Base-by-base conservation (phyloP, 1,140 invertebrate genomes). In the Zaprionus nigranus region DNA sequence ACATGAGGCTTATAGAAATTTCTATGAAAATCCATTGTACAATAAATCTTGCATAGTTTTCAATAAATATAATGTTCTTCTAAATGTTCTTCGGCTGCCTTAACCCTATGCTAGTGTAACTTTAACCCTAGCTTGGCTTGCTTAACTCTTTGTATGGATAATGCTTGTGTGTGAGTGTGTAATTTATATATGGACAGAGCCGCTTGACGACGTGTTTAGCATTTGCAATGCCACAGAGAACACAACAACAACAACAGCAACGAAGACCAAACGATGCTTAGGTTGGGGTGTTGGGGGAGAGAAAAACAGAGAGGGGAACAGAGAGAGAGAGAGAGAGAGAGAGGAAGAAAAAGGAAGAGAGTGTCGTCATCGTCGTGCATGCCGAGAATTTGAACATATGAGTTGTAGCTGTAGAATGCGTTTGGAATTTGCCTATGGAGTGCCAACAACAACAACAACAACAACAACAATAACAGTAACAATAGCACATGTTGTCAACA, bases 171-270 rank as follows among this genome's bases (percentile, higher is more conserved):
- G 38, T 40, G 22, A 60, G 46, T 60, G 36, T 38, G 28, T 62
- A 68, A 40, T 56, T 57, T 79, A 58, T 75, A 67, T 75, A 83
- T 87, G 83, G 84, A 66, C 80, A 78, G 67, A 78, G 83, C 80
- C 65, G 77, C 84, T 86, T 77, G 83, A 46, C 74, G 65, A 87
- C 84, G 84, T 87, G 84, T 78, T 90, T 81, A 74, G 84, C 84
- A 90, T 87, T 84, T 84, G 78, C 84, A 87, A 87, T 87, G 67
- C 66, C 67, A 59, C 74, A 78, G 65, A 73, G 57, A 81, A 79
- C 73, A 51, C 38, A 40, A 40, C 38, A 40, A 40, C 30, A 43
- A 38, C 36, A 58, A 65, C 30, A 58, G 28, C 61, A 59, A 49
- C 26, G 38, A 63, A n/a, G 62, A 64, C 40, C 49, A 69, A 77